Conservation (phyloP, 2,113 vertebrate species). For the Eptesicus fuscus region DNA sequence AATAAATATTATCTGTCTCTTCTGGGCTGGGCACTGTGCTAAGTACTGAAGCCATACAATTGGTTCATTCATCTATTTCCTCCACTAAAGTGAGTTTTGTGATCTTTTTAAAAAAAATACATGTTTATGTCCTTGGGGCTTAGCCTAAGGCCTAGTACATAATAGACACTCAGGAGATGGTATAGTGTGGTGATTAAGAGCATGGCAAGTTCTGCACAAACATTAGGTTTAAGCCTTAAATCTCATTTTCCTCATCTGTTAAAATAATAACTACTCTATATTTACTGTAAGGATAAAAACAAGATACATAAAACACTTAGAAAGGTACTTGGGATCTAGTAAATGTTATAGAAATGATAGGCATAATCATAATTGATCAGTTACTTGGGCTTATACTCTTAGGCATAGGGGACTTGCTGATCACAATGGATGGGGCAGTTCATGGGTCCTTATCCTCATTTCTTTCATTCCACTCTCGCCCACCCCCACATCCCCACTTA, state of each 20-base stretch:
- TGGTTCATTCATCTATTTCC: not conserved
- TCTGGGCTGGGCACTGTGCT: not conserved
- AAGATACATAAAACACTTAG: not conserved
- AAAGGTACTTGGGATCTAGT: not conserved
- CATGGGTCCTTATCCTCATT: not conserved
- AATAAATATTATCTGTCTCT: not conserved
- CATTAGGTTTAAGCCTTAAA: not conserved
- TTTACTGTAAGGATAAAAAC: not conserved
- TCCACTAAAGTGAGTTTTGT: not conserved
- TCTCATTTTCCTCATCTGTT: not conserved
- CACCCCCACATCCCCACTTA: rapidly evolving
- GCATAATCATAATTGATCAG: not conserved
- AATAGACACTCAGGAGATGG: not conserved
- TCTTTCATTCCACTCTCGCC: not conserved
- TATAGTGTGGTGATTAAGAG: not conserved
- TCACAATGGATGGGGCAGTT: not conserved
- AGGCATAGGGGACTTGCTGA: not conserved
- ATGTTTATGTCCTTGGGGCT: not conserved
- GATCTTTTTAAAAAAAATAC: not conserved
- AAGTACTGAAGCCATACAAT: not conserved
- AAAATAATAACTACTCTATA: not conserved
- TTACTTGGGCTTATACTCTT: not conserved
- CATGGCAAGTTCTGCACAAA: not conserved
- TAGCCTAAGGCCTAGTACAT: not conserved
- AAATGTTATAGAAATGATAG: not conserved